These are phyloP conservation scores for Acridotheres tristis DNA, from an alignment of 2,797 vertebrate species.

Conservation along the genomic window DNA sequence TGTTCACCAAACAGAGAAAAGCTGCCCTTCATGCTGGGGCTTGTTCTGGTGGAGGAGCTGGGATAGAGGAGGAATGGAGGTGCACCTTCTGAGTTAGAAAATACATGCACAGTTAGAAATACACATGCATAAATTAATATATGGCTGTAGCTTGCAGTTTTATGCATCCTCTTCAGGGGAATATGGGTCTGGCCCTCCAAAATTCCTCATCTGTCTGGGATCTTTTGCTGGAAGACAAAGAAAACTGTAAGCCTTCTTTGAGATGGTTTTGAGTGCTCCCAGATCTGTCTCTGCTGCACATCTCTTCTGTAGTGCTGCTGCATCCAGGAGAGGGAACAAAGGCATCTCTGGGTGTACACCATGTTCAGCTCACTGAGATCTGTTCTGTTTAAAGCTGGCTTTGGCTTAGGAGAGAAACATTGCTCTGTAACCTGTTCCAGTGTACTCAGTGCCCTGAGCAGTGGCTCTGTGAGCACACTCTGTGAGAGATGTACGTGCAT, in stretches of 20 bases:
- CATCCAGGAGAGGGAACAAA: not conserved
- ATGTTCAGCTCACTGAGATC: not conserved
- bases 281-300: not conserved
- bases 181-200: not conserved
- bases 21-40: not conserved
- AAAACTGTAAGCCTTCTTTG: not conserved
- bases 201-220: not conserved
- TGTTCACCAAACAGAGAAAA: not conserved
- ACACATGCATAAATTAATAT: not conserved
- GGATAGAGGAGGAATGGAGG: not conserved
- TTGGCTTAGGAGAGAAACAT: not conserved
- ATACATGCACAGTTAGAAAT: not conserved
- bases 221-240: not conserved
- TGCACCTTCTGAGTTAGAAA: not conserved
- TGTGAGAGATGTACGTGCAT: rapidly evolving
- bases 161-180: not conserved
- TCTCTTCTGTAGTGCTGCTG: not conserved
- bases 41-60: not conserved
- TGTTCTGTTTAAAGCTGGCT: not conserved
- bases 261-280: not conserved
- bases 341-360: not conserved
- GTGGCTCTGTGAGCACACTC: not conserved
- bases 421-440: not conserved
- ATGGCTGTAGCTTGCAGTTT: not conserved
- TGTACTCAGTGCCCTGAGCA: rapidly evolving